Evolutionary conservation across 2,888 invertebrate species (phyloP).

Genomic region (Merodon equestris): DNA sequence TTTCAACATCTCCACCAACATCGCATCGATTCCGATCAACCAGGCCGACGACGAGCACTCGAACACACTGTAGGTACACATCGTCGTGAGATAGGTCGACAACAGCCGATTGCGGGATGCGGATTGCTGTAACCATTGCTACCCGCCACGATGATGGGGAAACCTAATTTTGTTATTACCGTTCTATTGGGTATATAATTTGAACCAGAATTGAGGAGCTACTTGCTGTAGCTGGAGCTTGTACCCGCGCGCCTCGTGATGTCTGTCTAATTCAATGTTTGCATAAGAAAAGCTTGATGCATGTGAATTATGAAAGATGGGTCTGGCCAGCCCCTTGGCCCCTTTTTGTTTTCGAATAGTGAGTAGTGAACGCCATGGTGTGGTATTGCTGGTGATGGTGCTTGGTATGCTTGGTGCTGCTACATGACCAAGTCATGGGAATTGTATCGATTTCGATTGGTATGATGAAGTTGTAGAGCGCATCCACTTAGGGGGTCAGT

Average conservation of each 20-base stretch:
- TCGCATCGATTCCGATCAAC: conserved; percentile 45
- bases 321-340: conserved; percentile 7
- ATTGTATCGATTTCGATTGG: conserved; percentile 63
- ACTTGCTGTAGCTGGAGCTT: conserved; percentile 45
- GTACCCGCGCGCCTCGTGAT: conserved; percentile 38
- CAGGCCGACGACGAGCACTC: conserved; percentile 8
- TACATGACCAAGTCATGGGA: conserved; percentile 65
- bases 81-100: conserved; percentile 46
- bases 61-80: not conserved
- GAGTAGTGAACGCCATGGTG: too few species aligned
- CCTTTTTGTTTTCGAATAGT: not conserved
- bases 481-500: conserved; percentile 66
- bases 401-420: conserved; percentile 5
- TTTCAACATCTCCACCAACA: conserved; percentile 43
- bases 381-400: not conserved
- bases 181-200: conserved; percentile 69
- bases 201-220: conserved; percentile 66
- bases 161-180: conserved; percentile 69
- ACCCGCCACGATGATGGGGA: conserved; percentile 59
- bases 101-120: conserved; percentile 28
- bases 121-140: conserved; percentile 63
- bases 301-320: conserved; percentile 66
- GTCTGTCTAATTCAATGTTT: conserved; percentile 68
- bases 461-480: conserved; percentile 64
- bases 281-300: conserved; percentile 64